Base-by-base conservation (phyloP, 2,113 vertebrate genomes). In the Hippocampus zosterae region DNA sequence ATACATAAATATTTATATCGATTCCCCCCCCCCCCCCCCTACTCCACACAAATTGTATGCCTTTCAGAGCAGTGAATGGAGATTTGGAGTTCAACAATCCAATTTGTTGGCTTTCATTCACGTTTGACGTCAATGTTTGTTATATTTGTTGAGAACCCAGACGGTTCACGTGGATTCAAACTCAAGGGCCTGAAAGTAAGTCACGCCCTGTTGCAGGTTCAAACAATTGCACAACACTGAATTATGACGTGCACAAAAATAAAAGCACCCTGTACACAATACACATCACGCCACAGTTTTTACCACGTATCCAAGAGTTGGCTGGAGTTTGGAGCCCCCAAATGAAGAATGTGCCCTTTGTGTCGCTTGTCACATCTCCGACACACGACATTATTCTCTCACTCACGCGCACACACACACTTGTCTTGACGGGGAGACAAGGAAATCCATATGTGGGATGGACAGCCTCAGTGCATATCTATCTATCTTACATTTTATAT, bases 221-320 rank as follows among this genome's bases (percentile, higher is more conserved):
- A 27, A 63, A 63, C 75, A 78, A 69, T 66, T 71, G 41, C 81
- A 81, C 67, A 72, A 67, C 65, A 15, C n/a, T 61, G 56, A 70
- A 69, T 67, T 63, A 85, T 73, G 29, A 82, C 57, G 52, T 70
- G 84, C 19, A 23, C 19, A 53, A 13, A 53, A 15, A 50, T 18
- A 8, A 50, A 23, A 55, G 23, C 77, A 89, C 74, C 83, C 84
- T 77, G 86, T 82, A 88, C 68, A 90, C 81, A 65, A 77, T 71
- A 90, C 87, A 75, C 75, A 90, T 87, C 76, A 77, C 71, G 88
- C 78, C 71, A 90, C 81, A 69, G 75, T 73, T 81, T 73, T 69
- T 69, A 84, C 71, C 83, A 75, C 27, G 85, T 69, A 84, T 83
- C 80, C 73, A 70, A 74, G 74, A 79, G 69, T 74, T 73, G 73